Conservation (phyloP, 1,140 invertebrate genomes). For the Goniozus legneri region DNA sequence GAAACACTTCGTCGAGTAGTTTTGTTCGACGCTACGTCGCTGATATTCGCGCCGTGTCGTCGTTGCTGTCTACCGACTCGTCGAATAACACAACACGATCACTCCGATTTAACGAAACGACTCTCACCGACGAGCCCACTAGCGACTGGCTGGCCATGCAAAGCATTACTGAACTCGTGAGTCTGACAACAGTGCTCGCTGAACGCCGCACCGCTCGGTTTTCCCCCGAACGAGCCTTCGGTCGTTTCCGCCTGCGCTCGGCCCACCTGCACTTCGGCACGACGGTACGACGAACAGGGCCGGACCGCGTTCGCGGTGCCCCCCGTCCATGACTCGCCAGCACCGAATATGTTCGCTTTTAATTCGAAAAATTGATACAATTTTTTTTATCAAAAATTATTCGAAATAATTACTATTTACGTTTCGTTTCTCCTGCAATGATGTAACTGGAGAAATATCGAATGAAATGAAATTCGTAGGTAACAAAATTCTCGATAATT, state of each 20-base stretch:
- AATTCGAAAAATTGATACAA: not conserved
- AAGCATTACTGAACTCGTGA: conserved; percentile 51
- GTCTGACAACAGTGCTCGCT: conserved; percentile 47
- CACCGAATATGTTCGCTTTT: not conserved
- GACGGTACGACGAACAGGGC: conserved; percentile 29
- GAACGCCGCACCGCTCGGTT: conserved; percentile 39
- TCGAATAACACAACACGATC: conserved; percentile 36
- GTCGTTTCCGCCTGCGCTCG: conserved; percentile 29
- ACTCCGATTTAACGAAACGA: conserved; percentile 37
- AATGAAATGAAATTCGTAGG: no score
- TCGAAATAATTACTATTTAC: no score
- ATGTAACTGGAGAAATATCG: no score
- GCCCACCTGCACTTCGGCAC: conserved; percentile 47
- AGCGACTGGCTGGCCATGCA: conserved; percentile 45
- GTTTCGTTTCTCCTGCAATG: no score
- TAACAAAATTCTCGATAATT: no score
- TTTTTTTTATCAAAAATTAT: no score
- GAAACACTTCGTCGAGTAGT: no score
- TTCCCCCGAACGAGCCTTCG: conserved; percentile 37
- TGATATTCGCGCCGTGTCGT: no score
- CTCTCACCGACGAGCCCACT: conserved; percentile 35
- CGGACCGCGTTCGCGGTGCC: conserved; percentile 9
- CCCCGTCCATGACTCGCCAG: not conserved
- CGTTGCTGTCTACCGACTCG: no score
- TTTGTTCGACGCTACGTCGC: no score